A percentile compares a stretch with the other conserved stretches of the same genome.
These are phyloP conservation scores for Miniopterus natalensis DNA, from an alignment of 2,113 vertebrate genomes.

Conservation along the genomic window DNA sequence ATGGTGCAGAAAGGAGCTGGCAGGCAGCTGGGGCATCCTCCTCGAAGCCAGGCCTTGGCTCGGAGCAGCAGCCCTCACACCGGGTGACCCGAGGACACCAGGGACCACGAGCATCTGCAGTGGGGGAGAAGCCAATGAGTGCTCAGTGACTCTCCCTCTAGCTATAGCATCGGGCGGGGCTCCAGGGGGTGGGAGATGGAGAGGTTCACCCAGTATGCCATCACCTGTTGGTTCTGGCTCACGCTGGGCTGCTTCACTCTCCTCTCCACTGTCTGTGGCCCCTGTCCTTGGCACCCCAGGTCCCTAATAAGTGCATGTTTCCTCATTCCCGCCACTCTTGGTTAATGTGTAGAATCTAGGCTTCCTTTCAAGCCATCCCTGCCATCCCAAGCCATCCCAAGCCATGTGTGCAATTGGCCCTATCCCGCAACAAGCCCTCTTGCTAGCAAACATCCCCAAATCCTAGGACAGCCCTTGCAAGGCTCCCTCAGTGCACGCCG, in stretches of 20 bases:
- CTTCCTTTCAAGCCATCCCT: not conserved
- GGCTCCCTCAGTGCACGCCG: rapidly evolving
- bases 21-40: slow-evolving; percentile 56
- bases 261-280: not conserved
- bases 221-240: not conserved
- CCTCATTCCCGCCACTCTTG: not conserved
- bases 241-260: not conserved
- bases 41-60: not conserved
- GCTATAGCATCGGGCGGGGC: rapidly evolving
- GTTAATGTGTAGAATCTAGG: not conserved
- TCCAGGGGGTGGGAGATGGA: not conserved
- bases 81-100: not conserved
- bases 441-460: not conserved
- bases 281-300: too few species aligned
- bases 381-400: too few species aligned
- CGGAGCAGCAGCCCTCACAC: not conserved
- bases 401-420: not conserved
- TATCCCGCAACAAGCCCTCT: not conserved
- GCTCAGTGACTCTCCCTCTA: not conserved
- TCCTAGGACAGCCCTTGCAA: not conserved
- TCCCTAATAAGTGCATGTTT: not conserved
- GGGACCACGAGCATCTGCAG: slow-evolving; percentile 23
- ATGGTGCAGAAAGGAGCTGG: slow-evolving; percentile 87
- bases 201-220: rapidly evolving
- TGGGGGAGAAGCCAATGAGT: rapidly evolving